Evolutionary conservation across 1,140 invertebrate genomes (phyloP), one percentile per base, ranked within the genome.

Genomic region (Bacillus rossius): DNA sequence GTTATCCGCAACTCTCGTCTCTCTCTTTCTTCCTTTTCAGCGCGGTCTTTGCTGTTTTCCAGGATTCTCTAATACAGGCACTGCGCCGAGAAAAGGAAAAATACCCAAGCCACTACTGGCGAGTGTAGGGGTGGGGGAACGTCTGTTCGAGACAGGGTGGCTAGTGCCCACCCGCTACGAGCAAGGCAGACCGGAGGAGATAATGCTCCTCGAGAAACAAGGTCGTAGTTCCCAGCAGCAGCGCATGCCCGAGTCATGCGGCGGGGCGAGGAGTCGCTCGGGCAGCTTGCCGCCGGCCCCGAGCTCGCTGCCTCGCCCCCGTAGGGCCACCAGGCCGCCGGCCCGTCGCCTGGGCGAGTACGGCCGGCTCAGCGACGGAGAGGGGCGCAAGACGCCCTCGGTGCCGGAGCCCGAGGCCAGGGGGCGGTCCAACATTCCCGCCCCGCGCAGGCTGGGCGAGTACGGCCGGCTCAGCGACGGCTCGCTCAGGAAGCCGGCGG

Each of bases 31-130:
- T 77, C 72, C 74, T 75, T 82, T 82, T 79, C 83, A 88, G 87
- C 85, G 86, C 71, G 87, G 84, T 71, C 82, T 89, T 73, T 90
- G 87, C 83, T 91, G 86, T 83, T 89, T 90, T 85, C 87, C 88
- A 79, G 87, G 86, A 84, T 84, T 89, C 84, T 78, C 85, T 86
- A 83, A 88, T 87, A 79, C 85, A 84, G 79, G 86, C 83, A 77
- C 84, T 86, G 69, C 84, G 81, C 79, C 84, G 79, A 77, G 86
- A 87, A 86, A 88, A 83, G 84, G 85, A 83, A 87, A 86, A 85
- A 81, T 88, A 80, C 78, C 86, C 84, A 82, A 88, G 77, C 82
- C 85, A 86, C 70, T 88, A 85, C 72, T 91, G 77, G 84, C 87
- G 79, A 79, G 87, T 82, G 80, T 88, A 79, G 71, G 71, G 56